Evolutionary conservation across 2,888 invertebrate species (phyloP).

Genomic region (Perithous albicinctus): DNA sequence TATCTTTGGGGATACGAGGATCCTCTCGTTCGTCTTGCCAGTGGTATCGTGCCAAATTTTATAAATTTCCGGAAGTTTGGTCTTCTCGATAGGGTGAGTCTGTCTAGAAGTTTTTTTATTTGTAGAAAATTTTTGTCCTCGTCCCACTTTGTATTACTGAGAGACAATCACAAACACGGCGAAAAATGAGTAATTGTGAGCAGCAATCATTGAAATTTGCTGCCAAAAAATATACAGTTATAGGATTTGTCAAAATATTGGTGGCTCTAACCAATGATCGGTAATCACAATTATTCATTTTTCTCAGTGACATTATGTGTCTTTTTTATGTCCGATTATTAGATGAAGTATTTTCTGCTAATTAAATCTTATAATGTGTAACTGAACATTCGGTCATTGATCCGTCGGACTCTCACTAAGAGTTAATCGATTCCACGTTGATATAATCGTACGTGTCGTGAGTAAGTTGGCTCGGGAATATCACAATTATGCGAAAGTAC

Average conservation of each 20-base stretch:
- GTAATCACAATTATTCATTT: no score
- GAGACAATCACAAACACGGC: no score
- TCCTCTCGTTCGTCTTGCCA: conserved; percentile 89
- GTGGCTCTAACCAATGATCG: no score
- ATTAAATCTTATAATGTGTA: background rate
- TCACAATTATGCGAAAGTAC: conserved; percentile 43
- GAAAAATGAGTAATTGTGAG: no score
- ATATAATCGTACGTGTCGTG: background rate
- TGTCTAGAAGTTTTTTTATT: background rate
- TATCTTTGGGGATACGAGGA: conserved; percentile 95
- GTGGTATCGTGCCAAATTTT: conserved; percentile 90
- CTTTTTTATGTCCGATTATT: background rate
- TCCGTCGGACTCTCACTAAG: background rate
- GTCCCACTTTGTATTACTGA: background rate
- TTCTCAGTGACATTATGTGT: no score
- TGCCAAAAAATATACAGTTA: no score
- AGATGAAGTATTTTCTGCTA: background rate
- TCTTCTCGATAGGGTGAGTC: conserved; percentile 91
- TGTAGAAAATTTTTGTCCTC: background rate
- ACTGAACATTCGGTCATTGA: background rate
- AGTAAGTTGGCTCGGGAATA: conserved; percentile 13
- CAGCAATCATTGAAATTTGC: no score
- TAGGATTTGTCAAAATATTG: no score
- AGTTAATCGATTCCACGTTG: background rate
- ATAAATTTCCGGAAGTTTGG: conserved; percentile 93